Evolutionary conservation across 1,140 invertebrate genomes (phyloP).

Genomic region (Cydia splendana): DNA sequence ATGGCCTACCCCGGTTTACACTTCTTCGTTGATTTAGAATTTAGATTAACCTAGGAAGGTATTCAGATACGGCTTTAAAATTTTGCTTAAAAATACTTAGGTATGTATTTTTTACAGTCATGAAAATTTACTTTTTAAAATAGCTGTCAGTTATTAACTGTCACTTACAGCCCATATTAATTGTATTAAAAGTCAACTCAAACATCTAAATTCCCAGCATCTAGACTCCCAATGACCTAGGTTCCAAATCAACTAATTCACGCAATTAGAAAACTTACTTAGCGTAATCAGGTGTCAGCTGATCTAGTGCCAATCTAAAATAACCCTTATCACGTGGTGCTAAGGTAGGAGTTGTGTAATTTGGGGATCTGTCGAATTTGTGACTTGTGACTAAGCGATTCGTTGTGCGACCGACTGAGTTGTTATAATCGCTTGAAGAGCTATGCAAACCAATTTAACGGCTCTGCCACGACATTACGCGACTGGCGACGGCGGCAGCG

Average conservation of each 20-base stretch:
- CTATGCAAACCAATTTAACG: background rate
- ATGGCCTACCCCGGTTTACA: too few relatives aligned
- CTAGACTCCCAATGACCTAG: conserved; percentile 16
- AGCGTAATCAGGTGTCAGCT: background rate
- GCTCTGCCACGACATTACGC: too few relatives aligned
- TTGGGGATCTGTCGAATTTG: background rate
- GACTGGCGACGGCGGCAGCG: too few relatives aligned
- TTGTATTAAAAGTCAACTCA: background rate
- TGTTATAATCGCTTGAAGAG: background rate
- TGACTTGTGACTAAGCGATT: conserved; percentile 2
- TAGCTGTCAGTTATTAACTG: background rate
- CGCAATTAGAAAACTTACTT: conserved; percentile 1
- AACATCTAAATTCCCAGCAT: background rate
- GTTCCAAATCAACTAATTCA: background rate
- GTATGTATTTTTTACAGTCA: too few relatives aligned
- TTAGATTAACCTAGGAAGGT: too few relatives aligned
- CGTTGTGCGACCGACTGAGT: background rate
- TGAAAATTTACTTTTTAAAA: too few relatives aligned
- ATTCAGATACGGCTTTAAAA: too few relatives aligned
- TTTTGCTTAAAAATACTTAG: too few relatives aligned
- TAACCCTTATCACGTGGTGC: background rate
- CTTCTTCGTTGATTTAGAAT: too few relatives aligned
- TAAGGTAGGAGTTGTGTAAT: background rate
- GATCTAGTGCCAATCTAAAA: background rate
- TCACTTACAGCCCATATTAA: background rate